phyloP scores from a whole-genome alignment of 2,113 vertebrate genomes.

The Empidonax alnorum region DNA sequence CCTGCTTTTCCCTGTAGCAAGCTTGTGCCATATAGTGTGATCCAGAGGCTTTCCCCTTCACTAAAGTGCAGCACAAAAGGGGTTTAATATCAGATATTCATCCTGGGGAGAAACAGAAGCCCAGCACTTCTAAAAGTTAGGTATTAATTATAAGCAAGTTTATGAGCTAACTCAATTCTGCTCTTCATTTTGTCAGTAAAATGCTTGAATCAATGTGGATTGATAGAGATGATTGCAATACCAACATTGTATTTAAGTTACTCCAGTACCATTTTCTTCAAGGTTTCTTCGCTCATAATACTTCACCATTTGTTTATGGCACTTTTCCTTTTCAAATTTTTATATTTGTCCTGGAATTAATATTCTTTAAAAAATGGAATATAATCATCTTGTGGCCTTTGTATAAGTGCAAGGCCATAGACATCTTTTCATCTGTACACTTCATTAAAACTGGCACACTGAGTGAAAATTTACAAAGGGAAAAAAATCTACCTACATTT shows the following conservation, averaged over 20 bases:
- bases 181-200: neutral
- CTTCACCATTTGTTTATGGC: neutral
- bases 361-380: neutral
- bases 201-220: neutral
- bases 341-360: neutral
- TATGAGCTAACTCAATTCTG: neutral
- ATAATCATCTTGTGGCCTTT: neutral
- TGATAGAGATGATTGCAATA: neutral
- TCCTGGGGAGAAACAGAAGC: neutral
- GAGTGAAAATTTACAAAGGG: neutral
- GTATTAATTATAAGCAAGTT: neutral
- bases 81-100: neutral
- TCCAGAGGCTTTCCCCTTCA: neutral
- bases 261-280: neutral
- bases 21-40: neutral
- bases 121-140: neutral
- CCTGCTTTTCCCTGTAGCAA: neutral
- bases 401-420: neutral
- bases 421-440: neutral
- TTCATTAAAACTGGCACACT: neutral
- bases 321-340: neutral
- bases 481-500: neutral
- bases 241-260: neutral
- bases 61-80: fast-evolving
- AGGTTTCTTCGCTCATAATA: neutral